Percentiles rank a stretch among this genome's conserved stretches.
Conservation (phyloP, 2,113 vertebrate genomes). For the Cricetomys ansorgei region DNA sequence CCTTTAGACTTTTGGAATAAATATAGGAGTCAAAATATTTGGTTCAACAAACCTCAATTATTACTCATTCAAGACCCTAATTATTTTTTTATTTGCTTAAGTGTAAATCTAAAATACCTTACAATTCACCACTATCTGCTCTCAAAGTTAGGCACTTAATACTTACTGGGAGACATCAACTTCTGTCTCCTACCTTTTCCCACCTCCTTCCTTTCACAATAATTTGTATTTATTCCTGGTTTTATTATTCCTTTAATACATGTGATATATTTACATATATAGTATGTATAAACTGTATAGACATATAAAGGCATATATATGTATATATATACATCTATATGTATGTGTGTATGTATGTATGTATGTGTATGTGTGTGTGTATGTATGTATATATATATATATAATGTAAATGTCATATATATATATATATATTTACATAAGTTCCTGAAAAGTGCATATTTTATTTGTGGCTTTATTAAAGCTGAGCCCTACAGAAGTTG, state of each 20-base stretch:
- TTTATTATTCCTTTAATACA: not conserved
- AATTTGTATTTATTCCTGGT: not conserved
- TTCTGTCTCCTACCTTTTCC: not conserved
- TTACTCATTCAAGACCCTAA: not conserved
- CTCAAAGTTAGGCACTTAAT: not conserved
- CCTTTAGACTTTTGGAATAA: not conserved
- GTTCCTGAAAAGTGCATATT: not conserved
- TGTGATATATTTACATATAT: too few species aligned
- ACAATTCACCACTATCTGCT: not conserved
- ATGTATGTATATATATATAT: too few species aligned
- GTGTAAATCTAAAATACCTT: not conserved
- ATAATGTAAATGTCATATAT: too few species aligned
- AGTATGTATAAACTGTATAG: not conserved
- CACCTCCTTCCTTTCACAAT: not conserved
- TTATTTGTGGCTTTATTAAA: conserved; percentile 21
- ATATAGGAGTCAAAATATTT: not conserved
- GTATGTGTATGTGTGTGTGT: too few species aligned
- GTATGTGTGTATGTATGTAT: too few species aligned
- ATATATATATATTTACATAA: not conserved
- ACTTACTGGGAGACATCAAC: not conserved
- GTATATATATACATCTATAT: too few species aligned
- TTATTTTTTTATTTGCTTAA: not conserved
- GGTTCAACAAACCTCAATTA: not conserved
- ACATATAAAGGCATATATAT: not conserved
- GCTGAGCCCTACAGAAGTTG: not conserved